phyloP scores from a whole-genome alignment of 2,797 vertebrate species.

The Graptemys geographica region DNA sequence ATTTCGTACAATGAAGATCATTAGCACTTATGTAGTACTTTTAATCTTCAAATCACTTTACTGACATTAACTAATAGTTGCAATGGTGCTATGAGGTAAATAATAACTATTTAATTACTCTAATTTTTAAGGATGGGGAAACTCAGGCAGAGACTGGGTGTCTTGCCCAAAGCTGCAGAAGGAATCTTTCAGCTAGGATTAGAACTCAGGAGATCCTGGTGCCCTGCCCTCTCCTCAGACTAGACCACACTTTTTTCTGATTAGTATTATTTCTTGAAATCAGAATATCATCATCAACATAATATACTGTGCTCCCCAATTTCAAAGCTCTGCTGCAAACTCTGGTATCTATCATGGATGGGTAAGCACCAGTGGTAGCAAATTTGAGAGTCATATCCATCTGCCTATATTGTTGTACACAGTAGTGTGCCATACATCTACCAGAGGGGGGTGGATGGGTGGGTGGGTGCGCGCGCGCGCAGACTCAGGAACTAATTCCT shows the following conservation, averaged over 20 bases:
- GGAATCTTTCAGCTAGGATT: background rate
- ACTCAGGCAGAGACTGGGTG: background rate
- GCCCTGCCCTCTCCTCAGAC: background rate
- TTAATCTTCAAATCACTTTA: background rate
- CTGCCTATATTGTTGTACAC: background rate
- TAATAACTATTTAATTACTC: background rate
- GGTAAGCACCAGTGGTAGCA: background rate
- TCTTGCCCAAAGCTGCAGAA: background rate
- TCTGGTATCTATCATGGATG: background rate
- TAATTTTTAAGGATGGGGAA: background rate
- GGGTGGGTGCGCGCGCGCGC: too few relatives aligned
- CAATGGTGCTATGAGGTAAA: background rate
- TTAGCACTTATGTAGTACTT: background rate
- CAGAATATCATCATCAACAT: background rate
- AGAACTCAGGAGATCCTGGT: background rate
- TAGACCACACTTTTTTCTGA: background rate
- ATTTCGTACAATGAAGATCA: background rate
- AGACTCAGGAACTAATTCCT: background rate
- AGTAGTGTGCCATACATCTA: background rate
- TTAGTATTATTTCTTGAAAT: background rate
- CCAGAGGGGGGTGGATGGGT: too few relatives aligned
- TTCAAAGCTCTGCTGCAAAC: background rate
- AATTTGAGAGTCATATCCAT: background rate
- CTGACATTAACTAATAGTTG: background rate
- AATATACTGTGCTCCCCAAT: background rate